These are phyloP conservation scores for Zosterops hypoxanthus DNA, from an alignment of 2,113 vertebrate species.

Conservation along the genomic window DNA sequence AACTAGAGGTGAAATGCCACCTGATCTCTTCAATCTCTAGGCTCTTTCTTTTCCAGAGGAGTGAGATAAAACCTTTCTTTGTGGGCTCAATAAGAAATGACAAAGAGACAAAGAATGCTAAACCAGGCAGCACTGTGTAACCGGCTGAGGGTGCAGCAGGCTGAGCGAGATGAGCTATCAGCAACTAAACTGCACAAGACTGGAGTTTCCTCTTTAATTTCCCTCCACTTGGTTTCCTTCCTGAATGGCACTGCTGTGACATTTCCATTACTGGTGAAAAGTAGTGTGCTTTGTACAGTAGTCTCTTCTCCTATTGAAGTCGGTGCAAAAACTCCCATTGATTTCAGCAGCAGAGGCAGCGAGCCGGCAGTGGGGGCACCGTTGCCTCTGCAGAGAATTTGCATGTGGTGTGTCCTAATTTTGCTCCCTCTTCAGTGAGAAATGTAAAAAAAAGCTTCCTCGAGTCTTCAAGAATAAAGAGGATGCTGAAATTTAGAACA, in stretches of 20 bases:
- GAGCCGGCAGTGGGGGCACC: not conserved
- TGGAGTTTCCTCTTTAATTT: constrained; percentile 68
- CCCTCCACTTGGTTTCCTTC: constrained; percentile 45
- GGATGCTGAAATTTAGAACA: constrained; percentile 32
- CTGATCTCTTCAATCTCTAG: constrained; percentile 32
- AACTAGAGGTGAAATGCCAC: constrained; percentile 41
- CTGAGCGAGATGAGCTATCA: constrained; percentile 52
- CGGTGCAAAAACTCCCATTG: constrained; percentile 3
- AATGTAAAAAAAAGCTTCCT: not conserved
- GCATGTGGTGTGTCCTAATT: not conserved
- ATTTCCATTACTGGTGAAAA: constrained; percentile 63
- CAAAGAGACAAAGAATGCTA: constrained; percentile 45
- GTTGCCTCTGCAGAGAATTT: not conserved
- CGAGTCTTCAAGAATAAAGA: constrained; percentile 44
- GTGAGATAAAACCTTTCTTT: constrained; percentile 41
- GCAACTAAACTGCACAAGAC: constrained; percentile 47
- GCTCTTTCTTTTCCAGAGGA: constrained; percentile 16
- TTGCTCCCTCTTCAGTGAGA: not conserved
- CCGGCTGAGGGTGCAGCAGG: not conserved
- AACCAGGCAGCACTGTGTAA: constrained; percentile 45
- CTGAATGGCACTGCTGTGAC: constrained; percentile 19
- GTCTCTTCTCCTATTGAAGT: constrained; percentile 18
- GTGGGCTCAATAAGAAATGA: constrained; percentile 50
- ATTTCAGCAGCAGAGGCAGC: constrained; percentile 4
- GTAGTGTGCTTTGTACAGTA: constrained; percentile 25